phyloP scores from a whole-genome alignment of 2,888 invertebrate species.

The Gymnosoma rotundatum region DNA sequence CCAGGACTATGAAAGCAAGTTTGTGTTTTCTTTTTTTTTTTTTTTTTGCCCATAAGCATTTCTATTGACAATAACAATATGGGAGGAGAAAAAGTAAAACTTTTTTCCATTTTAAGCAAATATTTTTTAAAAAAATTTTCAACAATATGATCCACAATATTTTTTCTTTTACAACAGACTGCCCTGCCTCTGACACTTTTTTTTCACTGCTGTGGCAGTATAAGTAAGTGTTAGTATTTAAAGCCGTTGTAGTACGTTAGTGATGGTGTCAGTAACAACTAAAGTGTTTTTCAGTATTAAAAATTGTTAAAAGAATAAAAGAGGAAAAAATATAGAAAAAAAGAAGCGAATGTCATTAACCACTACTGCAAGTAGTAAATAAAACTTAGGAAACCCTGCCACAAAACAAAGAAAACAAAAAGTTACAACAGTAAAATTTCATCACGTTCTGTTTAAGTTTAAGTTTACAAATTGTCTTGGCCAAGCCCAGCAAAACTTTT shows the following conservation, averaged over 20 bases:
- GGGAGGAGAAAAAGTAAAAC: conserved; percentile 14
- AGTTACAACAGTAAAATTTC: conserved; percentile 55
- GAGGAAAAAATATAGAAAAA: not conserved
- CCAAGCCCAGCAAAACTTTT: conserved; percentile 47
- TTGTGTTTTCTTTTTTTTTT: not conserved
- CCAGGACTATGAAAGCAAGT: conserved; percentile 10
- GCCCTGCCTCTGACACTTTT: conserved; percentile 40
- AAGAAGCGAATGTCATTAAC: conserved; percentile 49
- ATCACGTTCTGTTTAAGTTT: conserved; percentile 72
- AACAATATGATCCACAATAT: conserved; percentile 31
- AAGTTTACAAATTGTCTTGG: conserved; percentile 69
- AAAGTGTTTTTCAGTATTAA: conserved; percentile 54
- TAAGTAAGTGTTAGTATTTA: conserved; percentile 5
- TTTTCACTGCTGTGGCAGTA: conserved; percentile 15
- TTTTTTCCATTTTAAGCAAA: conserved; percentile 5
- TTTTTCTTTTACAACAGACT: conserved; percentile 26
- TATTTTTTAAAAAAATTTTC: conserved; percentile 1
- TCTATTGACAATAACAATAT: conserved; percentile 15
- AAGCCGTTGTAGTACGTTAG: conserved; percentile 21
- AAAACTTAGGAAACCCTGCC: conserved; percentile 16
- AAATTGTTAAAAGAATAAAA: not conserved
- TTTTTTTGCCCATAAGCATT: conserved; percentile 29
- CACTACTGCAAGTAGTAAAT: conserved; percentile 37
- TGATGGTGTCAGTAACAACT: conserved; percentile 31
- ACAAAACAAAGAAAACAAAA: conserved; percentile 15